phyloP scores from a whole-genome alignment of 2,797 vertebrate species.

The Serranus cabrilla region DNA sequence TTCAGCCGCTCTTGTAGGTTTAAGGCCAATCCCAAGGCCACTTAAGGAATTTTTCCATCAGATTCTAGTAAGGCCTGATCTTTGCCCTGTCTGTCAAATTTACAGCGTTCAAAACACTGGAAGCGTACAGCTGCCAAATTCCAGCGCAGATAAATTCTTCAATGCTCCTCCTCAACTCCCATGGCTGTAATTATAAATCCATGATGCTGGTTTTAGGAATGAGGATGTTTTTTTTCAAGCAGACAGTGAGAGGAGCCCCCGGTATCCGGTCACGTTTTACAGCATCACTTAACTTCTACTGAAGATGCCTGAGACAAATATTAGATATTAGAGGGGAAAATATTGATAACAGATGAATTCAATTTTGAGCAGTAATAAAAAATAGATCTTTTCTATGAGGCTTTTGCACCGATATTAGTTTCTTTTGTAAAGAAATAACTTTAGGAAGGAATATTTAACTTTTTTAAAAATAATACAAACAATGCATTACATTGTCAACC shows the following conservation, averaged over 20 bases:
- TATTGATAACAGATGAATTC: too few species aligned
- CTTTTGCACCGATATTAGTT: too few species aligned
- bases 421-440: too few species aligned
- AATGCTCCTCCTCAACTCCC: slow-evolving; percentile 28
- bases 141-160: slow-evolving; percentile 48
- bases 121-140: slow-evolving; percentile 65
- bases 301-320: too few species aligned
- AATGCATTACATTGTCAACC: too few species aligned
- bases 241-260: not conserved
- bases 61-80: slow-evolving; percentile 50
- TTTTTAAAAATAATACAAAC: too few species aligned
- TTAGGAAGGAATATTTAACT: too few species aligned
- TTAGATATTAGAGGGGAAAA: too few species aligned
- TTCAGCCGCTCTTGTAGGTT: slow-evolving; percentile 29
- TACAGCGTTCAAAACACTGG: slow-evolving; percentile 50
- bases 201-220: slow-evolving; percentile 47
- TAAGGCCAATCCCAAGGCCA: slow-evolving; percentile 41
- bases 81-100: slow-evolving; percentile 55
- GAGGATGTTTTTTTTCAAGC: slow-evolving; percentile 32
- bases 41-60: slow-evolving; percentile 70
- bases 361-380: too few species aligned
- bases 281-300: not conserved
- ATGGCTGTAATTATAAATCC: slow-evolving; percentile 45
- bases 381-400: too few species aligned
- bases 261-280: slow-evolving; percentile 33